Evolutionary conservation across 1,140 invertebrate species (phyloP).

Genomic region (Ephestia elutella): DNA sequence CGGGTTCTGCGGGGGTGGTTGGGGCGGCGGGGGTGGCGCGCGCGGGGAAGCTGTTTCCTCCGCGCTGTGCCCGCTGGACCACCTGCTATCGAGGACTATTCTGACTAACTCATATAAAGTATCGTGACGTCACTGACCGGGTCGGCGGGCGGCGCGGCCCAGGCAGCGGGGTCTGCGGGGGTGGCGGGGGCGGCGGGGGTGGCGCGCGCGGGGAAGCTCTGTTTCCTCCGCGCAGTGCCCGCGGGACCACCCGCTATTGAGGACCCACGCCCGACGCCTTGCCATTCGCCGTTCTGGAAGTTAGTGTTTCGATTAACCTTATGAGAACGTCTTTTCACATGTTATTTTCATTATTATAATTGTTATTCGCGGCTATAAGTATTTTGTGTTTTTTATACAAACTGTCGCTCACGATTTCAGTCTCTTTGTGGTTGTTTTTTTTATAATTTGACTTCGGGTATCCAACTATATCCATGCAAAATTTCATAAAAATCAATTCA

Average conservation of each 20-base stretch:
- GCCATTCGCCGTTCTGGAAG: slow-evolving; percentile 55
- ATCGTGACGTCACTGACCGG: slow-evolving; percentile 28
- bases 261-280: slow-evolving; percentile 28
- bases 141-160: slow-evolving; percentile 36
- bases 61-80: slow-evolving; percentile 75
- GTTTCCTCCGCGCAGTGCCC: slow-evolving; percentile 80
- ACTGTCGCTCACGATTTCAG: no score
- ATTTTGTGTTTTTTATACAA: no score
- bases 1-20: slow-evolving; percentile 46
- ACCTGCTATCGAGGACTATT: slow-evolving; percentile 20
- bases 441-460: no score
- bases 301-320: no score
- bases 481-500: no score
- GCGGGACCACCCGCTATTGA: slow-evolving; percentile 43
- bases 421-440: no score
- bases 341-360: no score
- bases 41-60: slow-evolving; percentile 83
- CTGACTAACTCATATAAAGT: no score
- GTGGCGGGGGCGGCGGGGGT: slow-evolving; percentile 74
- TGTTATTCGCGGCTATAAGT: no score
- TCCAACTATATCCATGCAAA: no score
- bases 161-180: slow-evolving; percentile 28
- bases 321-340: no score
- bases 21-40: slow-evolving; percentile 76
- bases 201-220: slow-evolving; percentile 81